Conservation (phyloP, 2,797 vertebrate genomes). For the Gila robusta region DNA sequence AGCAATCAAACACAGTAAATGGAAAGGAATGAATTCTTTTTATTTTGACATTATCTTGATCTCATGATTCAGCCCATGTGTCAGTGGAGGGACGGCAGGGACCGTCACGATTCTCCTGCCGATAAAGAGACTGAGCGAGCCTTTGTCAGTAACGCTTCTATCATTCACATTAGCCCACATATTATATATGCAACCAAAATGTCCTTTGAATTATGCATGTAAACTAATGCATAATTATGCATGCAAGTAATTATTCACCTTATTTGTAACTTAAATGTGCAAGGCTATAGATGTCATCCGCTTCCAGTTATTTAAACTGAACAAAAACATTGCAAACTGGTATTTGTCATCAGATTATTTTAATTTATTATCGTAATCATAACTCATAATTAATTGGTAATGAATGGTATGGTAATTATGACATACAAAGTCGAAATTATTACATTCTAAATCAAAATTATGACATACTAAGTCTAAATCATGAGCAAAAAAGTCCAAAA, state of each 20-base stretch:
- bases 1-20: neutral
- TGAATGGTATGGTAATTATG: too few relatives aligned
- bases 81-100: slow-evolving; percentile 4
- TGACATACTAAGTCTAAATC: neutral
- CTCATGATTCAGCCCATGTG: neutral
- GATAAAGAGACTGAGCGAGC: slow-evolving; percentile 12
- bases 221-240: too few relatives aligned
- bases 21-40: neutral
- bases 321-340: neutral
- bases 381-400: too few relatives aligned
- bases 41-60: neutral
- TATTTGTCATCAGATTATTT: neutral
- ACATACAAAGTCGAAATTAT: neutral
- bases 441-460: neutral
- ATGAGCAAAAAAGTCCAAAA: neutral
- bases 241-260: neutral
- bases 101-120: neutral
- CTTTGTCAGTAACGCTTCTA: neutral
- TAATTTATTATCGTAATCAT: neutral
- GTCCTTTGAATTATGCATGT: neutral
- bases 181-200: neutral
- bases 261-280: neutral
- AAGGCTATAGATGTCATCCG: neutral
- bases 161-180: neutral
- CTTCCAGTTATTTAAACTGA: neutral